Base-by-base conservation (phyloP, 2,888 invertebrate species). In the Andrena camellia region DNA sequence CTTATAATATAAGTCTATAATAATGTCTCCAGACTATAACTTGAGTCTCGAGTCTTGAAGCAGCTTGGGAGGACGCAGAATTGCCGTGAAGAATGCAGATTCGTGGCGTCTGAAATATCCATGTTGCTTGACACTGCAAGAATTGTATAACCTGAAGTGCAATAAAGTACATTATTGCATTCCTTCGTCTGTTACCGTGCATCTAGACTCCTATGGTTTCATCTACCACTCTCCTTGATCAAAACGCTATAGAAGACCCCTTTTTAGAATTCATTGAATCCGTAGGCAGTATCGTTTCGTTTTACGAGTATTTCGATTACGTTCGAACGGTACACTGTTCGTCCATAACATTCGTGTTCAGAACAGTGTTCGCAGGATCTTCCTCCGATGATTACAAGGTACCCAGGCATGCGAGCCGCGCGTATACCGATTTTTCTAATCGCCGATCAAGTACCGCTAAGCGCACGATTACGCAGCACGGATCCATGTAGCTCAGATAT, bases 341-440 rank as follows among this genome's bases (percentile, higher is more conserved):
- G 67, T 48, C 26, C 60, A 23, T 70, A 54, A 31, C 69, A 52
- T 20, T 57, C 57, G 42, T 48, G 82, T 59, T 81, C 73, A 60
- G 48, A 72, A 82, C 60, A 76, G 57, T 83, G 67, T 73, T 73
- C 83, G 33, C 64, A 8, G 70, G 52, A 78, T 78, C 74, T 71
- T 68, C 42, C 68, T 62, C 57, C 42, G 68, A 60, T 67, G 83
- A 83, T 83, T 83, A 67, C 83, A 54, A 78, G 77, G 69, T 66
- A 83, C 50, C 52, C 72, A 67, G n/a, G 69, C 75, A 73, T 77
- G 69, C 67, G 63, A 78, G 74, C 60, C 33, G 62, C 64, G 69
- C 74, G 54, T 78, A 70, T 70, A 64, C 60, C 8, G 33, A 83
- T 78, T 84, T 83, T 83, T 78, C 78, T 83, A 83, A 78, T 78